Base-by-base conservation (phyloP, 23 tunicate genomes). In the Halocynthia roretzi region DNA sequence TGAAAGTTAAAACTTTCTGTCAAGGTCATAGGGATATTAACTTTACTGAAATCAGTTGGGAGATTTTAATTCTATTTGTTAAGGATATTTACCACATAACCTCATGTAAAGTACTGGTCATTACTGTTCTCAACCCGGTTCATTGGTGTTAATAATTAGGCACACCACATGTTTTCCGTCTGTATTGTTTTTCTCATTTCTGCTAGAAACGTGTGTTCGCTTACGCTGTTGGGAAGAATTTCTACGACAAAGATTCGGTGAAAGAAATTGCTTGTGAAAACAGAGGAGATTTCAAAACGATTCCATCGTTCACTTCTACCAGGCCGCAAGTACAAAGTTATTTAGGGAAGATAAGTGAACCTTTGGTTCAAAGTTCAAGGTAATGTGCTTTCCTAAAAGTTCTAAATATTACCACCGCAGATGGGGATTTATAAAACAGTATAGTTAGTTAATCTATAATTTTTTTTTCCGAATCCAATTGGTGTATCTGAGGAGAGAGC, bases 211-310 rank as follows among this genome's bases (percentile, higher is more conserved):
- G 95, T 58, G 81, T 83, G 2, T 88, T 88, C 63, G 71, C 95
- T 19, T 88, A 69, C 65, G 78, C 95, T 49, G 88, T 89, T 70
- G 96, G 96, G 9, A 83, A 89, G 55, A 84, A 79, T 22, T 83
- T 83, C 58, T 64, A 80, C 19, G 76, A 85, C 66, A 84, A 81
- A 48, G 77, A 53, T 5, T 14, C 83, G 54, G 62, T 83, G 61
- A 84, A 76, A 54, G 63, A 89, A 20, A 89, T 89, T 69, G 96
- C 96, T 44, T 89, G 96, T 71, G 67, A 89, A 52, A 89, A 89
- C 73, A 56, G 81, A 18, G 96, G 96, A 7, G 12, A 52, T 21
- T 89, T 78, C 55, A 12, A 61, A 19, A 68, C 75, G 8, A 84
- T 89, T 22, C 96, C 96, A 17, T 83, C 87, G 8, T 72, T 79